Evolutionary conservation across 2,113 vertebrate species (phyloP).

Genomic region (Malurus melanocephalus): DNA sequence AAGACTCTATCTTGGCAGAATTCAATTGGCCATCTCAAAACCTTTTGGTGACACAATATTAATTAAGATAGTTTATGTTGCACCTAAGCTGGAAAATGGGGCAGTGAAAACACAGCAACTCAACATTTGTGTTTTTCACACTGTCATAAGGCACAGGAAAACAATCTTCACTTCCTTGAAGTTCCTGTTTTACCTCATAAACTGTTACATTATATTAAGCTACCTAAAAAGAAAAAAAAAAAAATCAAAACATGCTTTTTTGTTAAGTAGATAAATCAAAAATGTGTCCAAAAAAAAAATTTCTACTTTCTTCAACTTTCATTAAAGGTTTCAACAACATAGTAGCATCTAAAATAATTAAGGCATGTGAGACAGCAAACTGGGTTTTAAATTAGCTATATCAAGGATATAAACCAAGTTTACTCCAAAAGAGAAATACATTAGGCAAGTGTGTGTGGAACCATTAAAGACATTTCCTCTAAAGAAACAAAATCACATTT

Average conservation of each 20-base stretch:
- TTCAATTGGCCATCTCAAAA: constrained; percentile 79
- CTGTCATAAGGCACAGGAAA: constrained; percentile 3
- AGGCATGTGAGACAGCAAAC: background rate
- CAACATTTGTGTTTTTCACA: constrained; percentile 34
- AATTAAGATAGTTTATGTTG: constrained; percentile 82
- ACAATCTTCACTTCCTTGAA: constrained; percentile 35
- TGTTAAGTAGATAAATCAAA: background rate
- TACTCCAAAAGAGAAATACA: background rate
- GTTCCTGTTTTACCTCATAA: background rate
- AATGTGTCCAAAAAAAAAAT: background rate
- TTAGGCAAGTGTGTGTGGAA: background rate
- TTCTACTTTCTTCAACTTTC: background rate
- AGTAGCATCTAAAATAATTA: accelerated
- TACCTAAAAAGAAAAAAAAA: no score
- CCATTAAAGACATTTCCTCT: background rate
- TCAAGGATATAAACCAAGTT: background rate
- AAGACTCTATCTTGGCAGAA: constrained; percentile 80
- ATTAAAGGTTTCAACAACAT: background rate
- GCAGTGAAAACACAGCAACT: constrained; percentile 49
- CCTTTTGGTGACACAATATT: constrained; percentile 78
- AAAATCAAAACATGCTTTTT: background rate
- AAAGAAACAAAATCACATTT: background rate
- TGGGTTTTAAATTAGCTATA: background rate
- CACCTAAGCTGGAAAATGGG: constrained; percentile 64
- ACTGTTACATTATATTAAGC: background rate